These are phyloP conservation scores for Phoenicopterus ruber DNA, from an alignment of 2,113 vertebrate species.

Conservation along the genomic window DNA sequence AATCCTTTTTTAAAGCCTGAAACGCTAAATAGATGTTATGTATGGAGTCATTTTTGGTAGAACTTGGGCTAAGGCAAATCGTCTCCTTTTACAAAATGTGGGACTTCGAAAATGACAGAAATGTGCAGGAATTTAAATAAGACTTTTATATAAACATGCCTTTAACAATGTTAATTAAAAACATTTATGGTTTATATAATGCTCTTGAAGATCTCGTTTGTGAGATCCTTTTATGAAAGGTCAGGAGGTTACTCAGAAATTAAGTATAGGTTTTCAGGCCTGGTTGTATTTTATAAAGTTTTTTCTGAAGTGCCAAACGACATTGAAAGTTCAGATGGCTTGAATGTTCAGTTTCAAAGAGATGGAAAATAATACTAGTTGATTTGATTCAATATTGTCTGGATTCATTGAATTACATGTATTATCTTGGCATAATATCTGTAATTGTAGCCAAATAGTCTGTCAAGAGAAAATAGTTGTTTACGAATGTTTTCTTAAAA, in stretches of 20 bases:
- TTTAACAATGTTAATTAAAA: not conserved
- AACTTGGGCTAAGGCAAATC: not conserved
- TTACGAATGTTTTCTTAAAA: conserved; percentile 2
- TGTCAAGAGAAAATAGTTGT: conserved; percentile 55
- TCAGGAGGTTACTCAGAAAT: not conserved
- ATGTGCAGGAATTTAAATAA: not conserved
- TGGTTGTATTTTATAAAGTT: not conserved
- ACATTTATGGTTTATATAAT: not conserved
- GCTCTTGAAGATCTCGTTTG: not conserved
- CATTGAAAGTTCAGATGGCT: not conserved
- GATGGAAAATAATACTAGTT: not conserved
- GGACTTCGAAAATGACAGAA: not conserved
- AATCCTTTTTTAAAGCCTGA: not conserved
- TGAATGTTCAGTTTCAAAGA: not conserved
- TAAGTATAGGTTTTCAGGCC: not conserved
- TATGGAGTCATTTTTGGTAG: not conserved
- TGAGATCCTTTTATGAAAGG: not conserved
- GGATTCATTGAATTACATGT: not conserved
- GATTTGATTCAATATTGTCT: conserved; percentile 15
- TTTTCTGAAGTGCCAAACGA: not conserved
- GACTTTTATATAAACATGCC: not conserved
- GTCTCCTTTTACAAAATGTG: not conserved
- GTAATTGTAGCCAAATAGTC: conserved; percentile 46
- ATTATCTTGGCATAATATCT: conserved; percentile 39
- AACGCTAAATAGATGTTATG: not conserved